phyloP scores from a whole-genome alignment of 2,888 invertebrate genomes.

The Drosophila longiperda region DNA sequence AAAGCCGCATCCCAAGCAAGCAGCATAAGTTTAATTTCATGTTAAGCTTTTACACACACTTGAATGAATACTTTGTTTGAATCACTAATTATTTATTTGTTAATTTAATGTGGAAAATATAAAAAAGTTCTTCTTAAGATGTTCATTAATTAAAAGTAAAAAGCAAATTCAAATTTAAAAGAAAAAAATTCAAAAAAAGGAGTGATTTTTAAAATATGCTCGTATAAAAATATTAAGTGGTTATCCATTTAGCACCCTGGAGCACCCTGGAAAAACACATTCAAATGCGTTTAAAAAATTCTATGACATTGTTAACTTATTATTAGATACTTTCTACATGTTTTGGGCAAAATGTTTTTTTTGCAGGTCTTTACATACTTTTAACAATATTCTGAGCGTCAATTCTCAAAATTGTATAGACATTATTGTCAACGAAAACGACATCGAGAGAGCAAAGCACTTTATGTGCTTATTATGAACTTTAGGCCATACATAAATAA shows the following conservation, averaged over 20 bases:
- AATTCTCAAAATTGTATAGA: background rate
- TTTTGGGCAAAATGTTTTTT: background rate
- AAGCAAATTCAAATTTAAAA: background rate
- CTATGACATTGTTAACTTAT: background rate
- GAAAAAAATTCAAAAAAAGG: background rate
- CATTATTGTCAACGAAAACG: background rate
- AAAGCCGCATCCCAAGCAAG: background rate
- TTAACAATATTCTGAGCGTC: background rate
- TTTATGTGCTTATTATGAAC: background rate
- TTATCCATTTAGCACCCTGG: background rate
- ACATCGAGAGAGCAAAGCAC: background rate
- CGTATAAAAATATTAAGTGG: background rate
- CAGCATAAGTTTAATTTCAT: background rate
- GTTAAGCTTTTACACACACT: background rate
- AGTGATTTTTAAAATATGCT: background rate
- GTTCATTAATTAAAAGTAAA: background rate
- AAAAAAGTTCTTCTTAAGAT: background rate
- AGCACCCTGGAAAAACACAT: background rate
- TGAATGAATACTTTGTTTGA: background rate
- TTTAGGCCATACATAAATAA: background rate
- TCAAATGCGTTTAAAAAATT: background rate
- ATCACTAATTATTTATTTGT: background rate
- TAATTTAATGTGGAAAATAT: too few relatives aligned
- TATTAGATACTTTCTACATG: background rate
- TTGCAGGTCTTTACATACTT: background rate